Conservation (phyloP, 2,113 vertebrate species). For the Macrotis lagotis region DNA sequence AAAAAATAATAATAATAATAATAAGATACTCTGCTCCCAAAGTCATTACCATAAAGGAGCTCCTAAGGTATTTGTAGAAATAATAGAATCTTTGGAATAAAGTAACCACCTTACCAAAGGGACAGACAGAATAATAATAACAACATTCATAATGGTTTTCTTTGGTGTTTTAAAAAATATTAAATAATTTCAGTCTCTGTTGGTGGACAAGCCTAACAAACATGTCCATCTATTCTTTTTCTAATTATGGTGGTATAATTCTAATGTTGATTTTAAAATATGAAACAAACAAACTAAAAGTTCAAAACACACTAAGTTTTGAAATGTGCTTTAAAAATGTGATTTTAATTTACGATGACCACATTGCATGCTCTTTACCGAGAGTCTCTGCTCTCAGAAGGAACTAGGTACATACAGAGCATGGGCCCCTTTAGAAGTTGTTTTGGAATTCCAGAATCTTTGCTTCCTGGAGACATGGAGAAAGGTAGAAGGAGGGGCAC, state of each 20-base stretch:
- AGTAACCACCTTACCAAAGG: background rate
- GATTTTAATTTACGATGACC: background rate
- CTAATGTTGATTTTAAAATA: background rate
- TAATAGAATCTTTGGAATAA: background rate
- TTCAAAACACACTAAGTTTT: background rate
- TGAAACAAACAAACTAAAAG: background rate
- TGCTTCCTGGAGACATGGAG: background rate
- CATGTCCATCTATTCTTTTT: background rate
- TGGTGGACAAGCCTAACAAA: background rate
- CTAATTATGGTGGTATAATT: background rate
- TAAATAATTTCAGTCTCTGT: background rate
- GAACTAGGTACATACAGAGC: background rate
- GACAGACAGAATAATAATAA: background rate
- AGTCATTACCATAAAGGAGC: background rate
- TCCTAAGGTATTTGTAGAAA: background rate
- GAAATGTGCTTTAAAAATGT: background rate
- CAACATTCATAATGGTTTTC: background rate
- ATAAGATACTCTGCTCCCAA: background rate
- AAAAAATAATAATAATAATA: too few relatives aligned
- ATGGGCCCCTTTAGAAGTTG: background rate
- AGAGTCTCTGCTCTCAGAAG: background rate
- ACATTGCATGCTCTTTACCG: background rate
- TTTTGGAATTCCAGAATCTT: background rate
- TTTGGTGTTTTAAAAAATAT: background rate
- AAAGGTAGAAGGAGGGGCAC: background rate